These are phyloP conservation scores for Tetramorium bicarinatum DNA, from an alignment of 2,888 invertebrate species.

Conservation along the genomic window DNA sequence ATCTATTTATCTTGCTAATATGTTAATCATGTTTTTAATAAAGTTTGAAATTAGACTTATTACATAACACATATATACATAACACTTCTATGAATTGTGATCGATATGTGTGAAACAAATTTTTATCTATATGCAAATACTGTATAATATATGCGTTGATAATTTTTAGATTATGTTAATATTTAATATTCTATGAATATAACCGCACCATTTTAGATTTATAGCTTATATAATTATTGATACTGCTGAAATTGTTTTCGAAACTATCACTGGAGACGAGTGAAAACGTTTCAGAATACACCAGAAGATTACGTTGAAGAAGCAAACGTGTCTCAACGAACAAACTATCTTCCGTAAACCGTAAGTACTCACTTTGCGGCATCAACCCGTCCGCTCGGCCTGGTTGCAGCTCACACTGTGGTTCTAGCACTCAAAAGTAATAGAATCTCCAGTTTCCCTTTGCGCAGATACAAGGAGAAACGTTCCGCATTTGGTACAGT, in stretches of 20 bases:
- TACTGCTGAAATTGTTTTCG: not conserved
- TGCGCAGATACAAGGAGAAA: slow-evolving; percentile 46
- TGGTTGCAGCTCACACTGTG: slow-evolving; percentile 53
- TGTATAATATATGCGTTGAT: not conserved
- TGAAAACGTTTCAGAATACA: slow-evolving; percentile 13
- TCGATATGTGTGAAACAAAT: not conserved
- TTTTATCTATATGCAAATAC: not conserved
- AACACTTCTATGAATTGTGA: not conserved
- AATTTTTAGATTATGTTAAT: not conserved
- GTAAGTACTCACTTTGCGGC: slow-evolving; percentile 56
- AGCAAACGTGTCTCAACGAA: slow-evolving; percentile 50
- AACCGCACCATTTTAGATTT: not conserved
- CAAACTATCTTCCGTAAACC: slow-evolving; percentile 55
- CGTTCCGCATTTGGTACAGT: slow-evolving; percentile 35
- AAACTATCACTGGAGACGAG: slow-evolving; percentile 18
- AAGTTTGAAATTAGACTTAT: not conserved
- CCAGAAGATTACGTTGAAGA: slow-evolving; percentile 45
- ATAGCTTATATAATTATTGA: slow-evolving; percentile 8
- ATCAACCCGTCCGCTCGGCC: slow-evolving; percentile 46
- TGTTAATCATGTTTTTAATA: not conserved
- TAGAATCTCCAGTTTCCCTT: slow-evolving; percentile 53
- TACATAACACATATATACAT: not conserved
- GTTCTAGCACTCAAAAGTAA: slow-evolving; percentile 56
- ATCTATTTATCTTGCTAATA: not conserved
- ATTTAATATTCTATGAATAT: not conserved